Percentiles rank a stretch among this genome's conserved stretches.
phyloP scores from a whole-genome alignment of 2,888 invertebrate species.

The Orthonychiurus folsomi region DNA sequence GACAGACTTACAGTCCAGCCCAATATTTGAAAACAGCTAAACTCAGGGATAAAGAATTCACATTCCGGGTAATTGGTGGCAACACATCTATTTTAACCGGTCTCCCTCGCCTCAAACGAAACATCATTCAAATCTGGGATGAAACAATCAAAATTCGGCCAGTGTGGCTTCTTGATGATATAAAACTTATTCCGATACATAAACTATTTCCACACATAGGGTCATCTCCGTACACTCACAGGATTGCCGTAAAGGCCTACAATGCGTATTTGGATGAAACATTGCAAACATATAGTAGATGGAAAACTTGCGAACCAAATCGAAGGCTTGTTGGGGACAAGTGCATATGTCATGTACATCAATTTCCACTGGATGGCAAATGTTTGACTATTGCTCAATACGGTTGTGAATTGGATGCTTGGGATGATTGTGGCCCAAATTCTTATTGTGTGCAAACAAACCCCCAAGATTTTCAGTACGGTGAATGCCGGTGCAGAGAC shows the following conservation, averaged over 20 bases:
- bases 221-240: no score
- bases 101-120: background rate
- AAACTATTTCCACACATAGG: no score
- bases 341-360: background rate
- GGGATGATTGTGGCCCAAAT: background rate
- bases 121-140: background rate
- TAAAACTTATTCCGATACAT: background rate
- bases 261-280: background rate
- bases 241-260: background rate
- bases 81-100: background rate
- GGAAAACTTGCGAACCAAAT: background rate
- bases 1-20: no score
- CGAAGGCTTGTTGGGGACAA: background rate
- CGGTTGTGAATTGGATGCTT: background rate
- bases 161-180: background rate
- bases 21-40: background rate
- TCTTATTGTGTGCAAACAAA: background rate
- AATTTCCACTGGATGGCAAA: background rate
- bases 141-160: background rate
- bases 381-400: background rate
- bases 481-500: background rate
- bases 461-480: background rate
- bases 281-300: background rate
- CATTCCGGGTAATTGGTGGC: background rate
- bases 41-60: background rate